Percentiles rank a stretch among this genome's conserved stretches.
phyloP scores from a whole-genome alignment of 2,888 invertebrate species.

The Eupelmus urozonus region DNA sequence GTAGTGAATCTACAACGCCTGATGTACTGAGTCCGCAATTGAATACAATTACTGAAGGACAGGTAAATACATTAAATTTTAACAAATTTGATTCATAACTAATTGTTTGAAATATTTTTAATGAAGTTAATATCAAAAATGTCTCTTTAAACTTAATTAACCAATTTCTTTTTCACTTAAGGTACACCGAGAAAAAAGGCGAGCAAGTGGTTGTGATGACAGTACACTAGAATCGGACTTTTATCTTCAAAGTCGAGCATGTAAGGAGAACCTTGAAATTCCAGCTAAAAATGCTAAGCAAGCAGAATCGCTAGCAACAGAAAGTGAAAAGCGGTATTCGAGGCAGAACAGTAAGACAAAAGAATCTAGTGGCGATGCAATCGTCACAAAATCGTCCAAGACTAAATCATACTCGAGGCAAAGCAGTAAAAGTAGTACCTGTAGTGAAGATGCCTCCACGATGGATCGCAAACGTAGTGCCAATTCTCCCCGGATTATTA shows the following conservation, averaged over 20 bases:
- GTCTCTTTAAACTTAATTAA: no score
- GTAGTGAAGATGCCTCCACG: conserved; percentile 47
- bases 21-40: conserved; percentile 80
- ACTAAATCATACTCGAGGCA: conserved; percentile 61
- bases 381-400: conserved; percentile 55
- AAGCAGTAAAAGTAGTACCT: conserved; percentile 55
- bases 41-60: conserved; percentile 80
- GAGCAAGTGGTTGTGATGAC: conserved; percentile 71
- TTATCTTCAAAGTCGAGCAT: conserved; percentile 59
- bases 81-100: background rate
- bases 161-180: background rate
- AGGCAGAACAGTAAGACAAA: conserved; percentile 65
- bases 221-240: conserved; percentile 74
- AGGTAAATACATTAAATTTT: conserved; percentile 59
- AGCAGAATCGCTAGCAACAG: conserved; percentile 40
- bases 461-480: conserved; percentile 34
- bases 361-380: conserved; percentile 30
- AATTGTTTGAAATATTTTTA: background rate
- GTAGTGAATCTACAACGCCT: conserved; percentile 82
- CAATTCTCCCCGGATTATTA: conserved; percentile 37
- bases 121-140: background rate
- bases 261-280: conserved; percentile 57
- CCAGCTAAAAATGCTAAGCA: conserved; percentile 37
- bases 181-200: conserved; percentile 73
- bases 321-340: conserved; percentile 62